A percentile compares a stretch with the other conserved stretches of the same genome.
Evolutionary conservation across 2,888 invertebrate species (phyloP).

Genomic region (Mimas tiliae): DNA sequence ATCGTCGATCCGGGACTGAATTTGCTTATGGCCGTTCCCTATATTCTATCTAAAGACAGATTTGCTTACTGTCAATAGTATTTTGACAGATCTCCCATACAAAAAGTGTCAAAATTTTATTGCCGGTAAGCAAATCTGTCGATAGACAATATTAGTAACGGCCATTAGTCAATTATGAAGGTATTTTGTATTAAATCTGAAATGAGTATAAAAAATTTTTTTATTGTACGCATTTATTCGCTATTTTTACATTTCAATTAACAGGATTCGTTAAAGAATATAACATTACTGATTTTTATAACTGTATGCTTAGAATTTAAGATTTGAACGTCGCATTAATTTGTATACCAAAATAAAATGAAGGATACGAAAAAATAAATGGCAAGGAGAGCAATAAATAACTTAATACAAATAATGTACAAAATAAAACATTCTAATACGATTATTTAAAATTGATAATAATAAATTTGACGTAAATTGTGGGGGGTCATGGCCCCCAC

Average conservation of each 20-base stretch:
- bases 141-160: no score
- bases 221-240: conserved; percentile 35
- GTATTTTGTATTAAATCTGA: no score
- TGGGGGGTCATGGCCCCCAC: not conserved
- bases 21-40: no score
- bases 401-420: conserved; percentile 32
- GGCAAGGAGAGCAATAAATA: conserved; percentile 51
- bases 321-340: not conserved
- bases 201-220: conserved; percentile 32
- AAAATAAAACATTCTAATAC: conserved; percentile 22
- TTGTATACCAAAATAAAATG: not conserved
- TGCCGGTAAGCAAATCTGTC: no score
- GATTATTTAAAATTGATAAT: not conserved
- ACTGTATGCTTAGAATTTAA: not conserved
- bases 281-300: not conserved
- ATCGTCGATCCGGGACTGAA: no score
- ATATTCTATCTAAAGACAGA: no score
- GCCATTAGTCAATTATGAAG: no score
- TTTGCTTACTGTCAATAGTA: no score
- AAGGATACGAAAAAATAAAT: conserved; percentile 30
- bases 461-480: not conserved
- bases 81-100: no score
- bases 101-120: no score
- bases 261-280: not conserved
- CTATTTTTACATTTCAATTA: not conserved